These are phyloP conservation scores for Diorhabda sublineata DNA, from an alignment of 1,140 invertebrate species.

Conservation along the genomic window DNA sequence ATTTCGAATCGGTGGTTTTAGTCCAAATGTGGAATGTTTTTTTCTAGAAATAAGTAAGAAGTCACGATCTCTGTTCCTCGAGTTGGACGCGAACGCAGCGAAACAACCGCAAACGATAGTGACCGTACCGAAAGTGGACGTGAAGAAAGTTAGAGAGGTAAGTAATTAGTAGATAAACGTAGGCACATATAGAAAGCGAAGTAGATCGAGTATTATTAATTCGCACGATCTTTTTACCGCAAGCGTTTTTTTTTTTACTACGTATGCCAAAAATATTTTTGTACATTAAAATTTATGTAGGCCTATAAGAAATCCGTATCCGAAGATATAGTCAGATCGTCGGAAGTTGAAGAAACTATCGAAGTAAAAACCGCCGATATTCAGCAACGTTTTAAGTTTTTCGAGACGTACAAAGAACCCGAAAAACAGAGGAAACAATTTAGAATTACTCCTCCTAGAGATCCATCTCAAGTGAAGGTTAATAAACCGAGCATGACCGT, in stretches of 20 bases:
- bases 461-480: slow-evolving; percentile 50
- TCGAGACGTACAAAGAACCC: slow-evolving; percentile 79
- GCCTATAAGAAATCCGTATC: slow-evolving; percentile 55
- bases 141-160: slow-evolving; percentile 42
- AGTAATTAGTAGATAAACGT: slow-evolving; percentile 10
- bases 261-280: too few relatives aligned
- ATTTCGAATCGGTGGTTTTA: too few relatives aligned
- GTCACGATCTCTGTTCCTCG: slow-evolving; percentile 78
- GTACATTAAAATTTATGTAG: slow-evolving; percentile 34
- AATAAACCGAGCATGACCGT: slow-evolving; percentile 12
- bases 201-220: too few relatives aligned
- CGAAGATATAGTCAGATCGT: slow-evolving; percentile 66
- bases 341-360: slow-evolving; percentile 65
- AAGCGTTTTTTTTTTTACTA: too few relatives aligned
- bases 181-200: too few relatives aligned
- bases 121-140: slow-evolving; percentile 46
- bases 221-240: too few relatives aligned
- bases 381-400: slow-evolving; percentile 83
- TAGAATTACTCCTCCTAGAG: slow-evolving; percentile 80
- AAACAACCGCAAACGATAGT: slow-evolving; percentile 46
- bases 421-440: slow-evolving; percentile 69
- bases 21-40: too few relatives aligned
- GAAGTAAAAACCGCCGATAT: slow-evolving; percentile 76
- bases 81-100: slow-evolving; percentile 68
- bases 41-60: slow-evolving; percentile 75